Percentiles rank a stretch among this genome's conserved stretches.
Evolutionary conservation across 1,140 invertebrate genomes (phyloP).

Genomic region (Pinna nobilis): DNA sequence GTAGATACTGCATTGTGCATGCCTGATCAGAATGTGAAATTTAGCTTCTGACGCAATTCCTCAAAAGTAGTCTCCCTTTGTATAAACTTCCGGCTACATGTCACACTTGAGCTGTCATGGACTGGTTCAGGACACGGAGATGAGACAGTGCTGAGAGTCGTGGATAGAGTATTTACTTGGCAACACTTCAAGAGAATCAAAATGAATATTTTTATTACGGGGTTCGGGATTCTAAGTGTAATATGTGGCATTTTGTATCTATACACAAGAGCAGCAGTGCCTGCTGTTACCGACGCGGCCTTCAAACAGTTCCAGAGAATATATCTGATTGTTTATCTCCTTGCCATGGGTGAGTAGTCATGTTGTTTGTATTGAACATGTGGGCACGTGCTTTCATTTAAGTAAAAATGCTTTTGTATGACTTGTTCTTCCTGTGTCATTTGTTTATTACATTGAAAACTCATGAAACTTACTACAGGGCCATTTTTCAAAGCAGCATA

Average conservation of each 20-base stretch:
- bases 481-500: too few relatives aligned
- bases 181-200: constrained; percentile 21
- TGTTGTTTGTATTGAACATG: not conserved
- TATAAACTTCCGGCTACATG: too few relatives aligned
- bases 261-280: constrained; percentile 64
- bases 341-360: constrained; percentile 76
- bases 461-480: too few relatives aligned
- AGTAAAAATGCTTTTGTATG: not conserved
- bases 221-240: constrained; percentile 64
- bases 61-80: too few relatives aligned
- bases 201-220: constrained; percentile 70
- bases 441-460: not conserved
- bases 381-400: not conserved
- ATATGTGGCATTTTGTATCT: constrained; percentile 68
- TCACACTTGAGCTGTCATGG: too few relatives aligned
- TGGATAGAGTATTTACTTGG: too few relatives aligned
- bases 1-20: too few relatives aligned
- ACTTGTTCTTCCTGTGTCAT: not conserved
- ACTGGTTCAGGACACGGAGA: too few relatives aligned
- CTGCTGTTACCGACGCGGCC: constrained; percentile 60
- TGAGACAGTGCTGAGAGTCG: too few relatives aligned
- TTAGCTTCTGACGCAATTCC: too few relatives aligned
- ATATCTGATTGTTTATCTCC: constrained; percentile 80
- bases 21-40: too few relatives aligned
- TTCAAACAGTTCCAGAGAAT: constrained; percentile 79